Evolutionary conservation across 2,888 invertebrate genomes (phyloP), one percentile per base, ranked within the genome.

Genomic region (Corythucha ciliata): DNA sequence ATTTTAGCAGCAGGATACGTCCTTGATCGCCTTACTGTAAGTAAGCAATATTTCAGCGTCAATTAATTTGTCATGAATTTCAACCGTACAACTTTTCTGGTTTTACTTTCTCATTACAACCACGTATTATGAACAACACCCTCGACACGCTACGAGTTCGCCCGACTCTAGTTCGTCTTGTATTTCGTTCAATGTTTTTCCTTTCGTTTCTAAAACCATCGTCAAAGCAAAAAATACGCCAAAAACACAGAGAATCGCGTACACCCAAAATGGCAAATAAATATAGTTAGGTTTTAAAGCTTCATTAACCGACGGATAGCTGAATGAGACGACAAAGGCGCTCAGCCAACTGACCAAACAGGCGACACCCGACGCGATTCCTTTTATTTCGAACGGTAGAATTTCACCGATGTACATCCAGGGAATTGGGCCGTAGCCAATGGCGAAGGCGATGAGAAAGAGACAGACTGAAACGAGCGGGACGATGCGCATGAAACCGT

Each of bases 391-490:
- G 2, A 81, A 74, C 41, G 85, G 76, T 66, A 91, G 83, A 10
- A 91, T 71, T 67, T 91, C 91, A 2, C 88, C 78, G 66, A 82
- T 73, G 73, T 86, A 83, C 74, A 89, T 76, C 86, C 86, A 87
- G 0, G 90, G 90, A 39, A 91, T 84, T 0, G 91, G 91, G 0
- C 91, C 91, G 62, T 81, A 83, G 16, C 59, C 60, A 27, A 89
- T 64, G 0, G 87, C 85, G 70, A 89, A 91, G 36, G 84, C 77
- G 18, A 85, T 68, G 18, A 89, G 81, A 67, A 86, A 91, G 2
- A 84, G 57, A 37, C 85, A 83, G 18, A 90, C 68, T 22, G 82
- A 77, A 1, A 78, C 61, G 4, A 91, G 6, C 87, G 71, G 14
- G 70, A 63, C 1, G 65, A 63, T 41, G 25, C 27, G 22, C 32